Conservation (phyloP, 2,888 invertebrate genomes). For the Ditylenchus weischeri region DNA sequence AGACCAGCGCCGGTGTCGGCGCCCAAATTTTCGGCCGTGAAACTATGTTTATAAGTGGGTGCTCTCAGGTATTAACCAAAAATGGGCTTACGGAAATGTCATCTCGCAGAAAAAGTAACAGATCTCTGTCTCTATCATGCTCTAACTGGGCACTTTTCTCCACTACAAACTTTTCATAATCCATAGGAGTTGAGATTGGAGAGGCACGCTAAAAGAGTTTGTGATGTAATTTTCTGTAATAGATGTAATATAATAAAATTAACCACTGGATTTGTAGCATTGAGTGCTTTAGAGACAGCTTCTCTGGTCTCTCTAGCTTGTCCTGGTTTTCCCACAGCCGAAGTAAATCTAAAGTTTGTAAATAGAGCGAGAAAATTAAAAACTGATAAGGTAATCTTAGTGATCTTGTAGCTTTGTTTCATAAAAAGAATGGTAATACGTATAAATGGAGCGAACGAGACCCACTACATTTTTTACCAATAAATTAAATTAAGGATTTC, state of each 20-base stretch:
- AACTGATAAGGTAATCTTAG: no score
- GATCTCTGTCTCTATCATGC: slow-evolving; percentile 53
- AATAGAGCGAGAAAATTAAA: no score
- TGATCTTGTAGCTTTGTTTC: no score
- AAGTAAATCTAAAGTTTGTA: slow-evolving; percentile 45
- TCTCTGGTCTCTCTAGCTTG: slow-evolving; percentile 54
- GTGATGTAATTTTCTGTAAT: not conserved
- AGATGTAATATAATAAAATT: slow-evolving; percentile 2
- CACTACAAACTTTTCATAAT: slow-evolving; percentile 54
- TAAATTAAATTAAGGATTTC: no score
- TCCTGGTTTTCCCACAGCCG: slow-evolving; percentile 53
- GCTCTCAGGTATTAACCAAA: no score
- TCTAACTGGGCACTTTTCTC: slow-evolving; percentile 53
- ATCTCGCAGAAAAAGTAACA: slow-evolving; percentile 55
- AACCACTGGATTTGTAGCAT: slow-evolving; percentile 49
- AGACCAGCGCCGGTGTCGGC: no score
- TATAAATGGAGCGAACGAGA: no score
- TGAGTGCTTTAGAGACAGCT: slow-evolving; percentile 49
- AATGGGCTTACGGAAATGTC: slow-evolving; percentile 50
- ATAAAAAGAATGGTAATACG: no score
- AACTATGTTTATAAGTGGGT: no score
- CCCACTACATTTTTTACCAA: no score
- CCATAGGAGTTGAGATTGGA: slow-evolving; percentile 49
- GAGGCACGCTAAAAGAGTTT: slow-evolving; percentile 43
- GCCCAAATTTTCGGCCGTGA: no score